A percentile compares a stretch with the other conserved stretches of the same genome.
Conservation (phyloP, 30 jellyfish, hydroid and myxozoan species). For the Catostylus mosaicus region DNA sequence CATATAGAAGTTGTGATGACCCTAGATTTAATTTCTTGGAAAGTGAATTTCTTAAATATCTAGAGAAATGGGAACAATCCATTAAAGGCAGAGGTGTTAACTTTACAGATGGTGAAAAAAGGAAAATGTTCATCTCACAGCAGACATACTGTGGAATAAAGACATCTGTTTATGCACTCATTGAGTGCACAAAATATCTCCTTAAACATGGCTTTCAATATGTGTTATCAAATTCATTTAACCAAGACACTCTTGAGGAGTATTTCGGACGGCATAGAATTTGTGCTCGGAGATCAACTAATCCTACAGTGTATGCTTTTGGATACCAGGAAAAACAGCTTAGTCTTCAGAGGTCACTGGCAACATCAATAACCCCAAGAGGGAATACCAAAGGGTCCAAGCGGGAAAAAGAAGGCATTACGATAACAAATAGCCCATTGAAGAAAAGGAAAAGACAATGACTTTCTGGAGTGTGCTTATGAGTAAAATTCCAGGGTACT, state of each 20-base stretch:
- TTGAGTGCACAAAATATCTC: conserved; percentile 15
- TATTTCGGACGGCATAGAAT: conserved; percentile 18
- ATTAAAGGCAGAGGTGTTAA: conserved; percentile 11
- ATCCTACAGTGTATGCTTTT: conserved; percentile 4
- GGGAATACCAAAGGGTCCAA: conserved; percentile 2
- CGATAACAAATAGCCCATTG: conserved; percentile 8
- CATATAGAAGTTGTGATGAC: conserved; percentile 6
- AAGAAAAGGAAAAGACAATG: not conserved
- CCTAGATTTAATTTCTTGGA: conserved; percentile 37
- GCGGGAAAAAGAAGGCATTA: conserved; percentile 1
- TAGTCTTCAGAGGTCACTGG: too few relatives aligned
- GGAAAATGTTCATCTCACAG: conserved; percentile 26
- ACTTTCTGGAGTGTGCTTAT: not conserved
- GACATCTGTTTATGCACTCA: conserved; percentile 4
- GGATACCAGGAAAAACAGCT: too few relatives aligned
- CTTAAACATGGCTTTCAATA: not conserved
- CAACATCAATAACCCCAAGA: too few relatives aligned
- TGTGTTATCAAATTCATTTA: not conserved
- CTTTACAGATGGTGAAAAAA: conserved; percentile 20
- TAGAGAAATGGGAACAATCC: conserved; percentile 10
- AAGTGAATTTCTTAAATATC: conserved; percentile 14
- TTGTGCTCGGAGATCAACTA: not conserved
- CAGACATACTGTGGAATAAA: conserved; percentile 33
- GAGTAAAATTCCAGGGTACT: too few relatives aligned
- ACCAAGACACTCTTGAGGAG: conserved; percentile 24